Evolutionary conservation across 2,797 vertebrate genomes (phyloP).

Genomic region (Sebastes vulpes): DNA sequence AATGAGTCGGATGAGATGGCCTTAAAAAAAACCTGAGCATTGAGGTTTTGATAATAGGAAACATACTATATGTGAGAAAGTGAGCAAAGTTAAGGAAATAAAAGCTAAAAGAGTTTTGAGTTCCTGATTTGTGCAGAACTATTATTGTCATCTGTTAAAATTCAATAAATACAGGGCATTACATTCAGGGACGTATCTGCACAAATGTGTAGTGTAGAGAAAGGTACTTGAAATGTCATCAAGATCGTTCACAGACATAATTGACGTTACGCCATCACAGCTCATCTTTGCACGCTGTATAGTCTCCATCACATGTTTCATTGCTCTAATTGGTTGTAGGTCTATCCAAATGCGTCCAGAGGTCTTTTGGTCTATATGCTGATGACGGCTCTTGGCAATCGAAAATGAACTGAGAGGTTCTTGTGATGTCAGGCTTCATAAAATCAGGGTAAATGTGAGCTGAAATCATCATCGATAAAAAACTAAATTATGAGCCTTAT

Average conservation of each 20-base stretch:
- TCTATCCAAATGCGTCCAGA: neutral
- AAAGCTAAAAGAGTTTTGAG: neutral
- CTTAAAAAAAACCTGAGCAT: neutral
- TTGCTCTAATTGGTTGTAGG: neutral
- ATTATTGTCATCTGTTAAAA: neutral
- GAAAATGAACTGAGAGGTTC: neutral
- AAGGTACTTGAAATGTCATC: neutral
- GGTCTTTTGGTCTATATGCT: neutral
- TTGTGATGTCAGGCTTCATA: neutral
- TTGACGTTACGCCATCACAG: neutral
- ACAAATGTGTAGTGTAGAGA: neutral
- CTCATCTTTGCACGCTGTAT: neutral
- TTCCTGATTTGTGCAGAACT: neutral
- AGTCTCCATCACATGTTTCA: neutral
- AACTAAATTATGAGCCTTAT: accelerated
- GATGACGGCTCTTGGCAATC: neutral
- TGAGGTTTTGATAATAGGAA: neutral
- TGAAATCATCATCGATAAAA: neutral
- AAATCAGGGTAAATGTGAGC: neutral
- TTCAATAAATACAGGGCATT: neutral
- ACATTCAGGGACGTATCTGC: neutral
- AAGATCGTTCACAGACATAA: neutral
- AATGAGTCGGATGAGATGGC: neutral
- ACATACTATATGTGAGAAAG: neutral
- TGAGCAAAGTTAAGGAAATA: neutral